A percentile compares a stretch with the other conserved stretches of the same genome.
Evolutionary conservation across 2,113 vertebrate genomes (phyloP).

Genomic region (Campylorhamphus procurvoides): DNA sequence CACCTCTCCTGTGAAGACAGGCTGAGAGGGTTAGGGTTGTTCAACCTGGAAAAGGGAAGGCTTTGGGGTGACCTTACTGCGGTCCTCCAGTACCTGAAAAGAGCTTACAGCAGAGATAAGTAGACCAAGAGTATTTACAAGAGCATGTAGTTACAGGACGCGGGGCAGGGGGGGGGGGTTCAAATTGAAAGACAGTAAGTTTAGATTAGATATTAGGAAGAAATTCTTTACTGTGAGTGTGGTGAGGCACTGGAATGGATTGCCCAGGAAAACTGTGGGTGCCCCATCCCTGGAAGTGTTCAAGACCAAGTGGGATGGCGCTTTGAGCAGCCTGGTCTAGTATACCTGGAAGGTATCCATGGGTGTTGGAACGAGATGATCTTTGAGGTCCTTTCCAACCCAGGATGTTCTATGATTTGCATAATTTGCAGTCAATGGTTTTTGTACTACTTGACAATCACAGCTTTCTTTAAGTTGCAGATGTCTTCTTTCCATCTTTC

Average conservation of each 20-base stretch:
- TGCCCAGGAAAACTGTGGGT: background rate
- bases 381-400: background rate
- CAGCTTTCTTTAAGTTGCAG: background rate
- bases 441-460: background rate
- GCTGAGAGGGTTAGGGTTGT: background rate
- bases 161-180: background rate
- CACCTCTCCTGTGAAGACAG: background rate
- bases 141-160: background rate
- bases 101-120: background rate
- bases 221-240: background rate
- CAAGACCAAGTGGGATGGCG: background rate
- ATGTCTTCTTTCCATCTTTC: background rate
- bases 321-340: background rate
- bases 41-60: background rate
- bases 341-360: background rate
- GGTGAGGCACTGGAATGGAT: background rate
- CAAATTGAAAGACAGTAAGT: background rate
- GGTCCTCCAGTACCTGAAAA: background rate
- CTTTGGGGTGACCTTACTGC: accelerated
- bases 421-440: background rate
- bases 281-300: background rate
- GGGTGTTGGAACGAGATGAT: background rate
- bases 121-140: background rate
- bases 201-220: background rate
- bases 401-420: background rate